phyloP scores from a whole-genome alignment of 2,113 vertebrate species.

The Numida meleagris region DNA sequence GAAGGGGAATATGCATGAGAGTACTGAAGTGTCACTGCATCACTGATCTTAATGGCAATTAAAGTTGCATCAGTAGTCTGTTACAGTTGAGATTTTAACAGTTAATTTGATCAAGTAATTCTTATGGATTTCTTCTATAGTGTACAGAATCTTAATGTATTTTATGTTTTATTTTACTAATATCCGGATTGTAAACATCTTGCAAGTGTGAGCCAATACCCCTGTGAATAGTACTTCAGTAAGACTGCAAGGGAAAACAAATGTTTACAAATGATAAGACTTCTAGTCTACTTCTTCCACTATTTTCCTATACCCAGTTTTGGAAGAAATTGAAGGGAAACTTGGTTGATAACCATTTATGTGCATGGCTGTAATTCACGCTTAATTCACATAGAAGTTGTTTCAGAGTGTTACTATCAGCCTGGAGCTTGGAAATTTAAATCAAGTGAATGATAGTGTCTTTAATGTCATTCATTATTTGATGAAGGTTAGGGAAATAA shows the following conservation, averaged over 20 bases:
- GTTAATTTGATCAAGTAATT: neutral
- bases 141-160: neutral
- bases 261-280: neutral
- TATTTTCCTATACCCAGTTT: neutral
- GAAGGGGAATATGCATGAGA: neutral
- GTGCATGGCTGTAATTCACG: neutral
- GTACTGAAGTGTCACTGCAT: neutral
- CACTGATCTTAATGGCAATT: neutral
- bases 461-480: conserved; percentile 5
- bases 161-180: neutral
- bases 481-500: neutral
- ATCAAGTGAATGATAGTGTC: neutral
- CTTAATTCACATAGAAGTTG: neutral
- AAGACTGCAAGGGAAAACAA: neutral
- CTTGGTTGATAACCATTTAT: neutral
- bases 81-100: neutral
- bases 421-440: neutral
- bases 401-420: neutral
- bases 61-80: neutral
- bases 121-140: neutral
- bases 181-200: neutral
- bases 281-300: neutral
- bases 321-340: neutral
- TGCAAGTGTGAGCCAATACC: neutral
- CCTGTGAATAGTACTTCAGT: neutral